phyloP scores from a whole-genome alignment of 2,113 vertebrate genomes.

The Chamaetylas fuelleborni region DNA sequence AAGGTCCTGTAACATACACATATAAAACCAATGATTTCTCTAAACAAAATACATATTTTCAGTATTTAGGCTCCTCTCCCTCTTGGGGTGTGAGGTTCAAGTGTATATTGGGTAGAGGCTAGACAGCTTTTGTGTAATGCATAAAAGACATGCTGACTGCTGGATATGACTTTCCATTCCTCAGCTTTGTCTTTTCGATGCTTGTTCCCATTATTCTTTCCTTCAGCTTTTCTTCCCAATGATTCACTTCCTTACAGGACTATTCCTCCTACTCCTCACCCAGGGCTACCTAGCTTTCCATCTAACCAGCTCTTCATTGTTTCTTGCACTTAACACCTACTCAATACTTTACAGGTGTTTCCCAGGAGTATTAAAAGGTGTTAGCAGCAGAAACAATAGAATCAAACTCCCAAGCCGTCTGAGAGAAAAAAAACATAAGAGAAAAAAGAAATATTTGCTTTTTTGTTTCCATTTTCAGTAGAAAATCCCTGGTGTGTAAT shows the following conservation, averaged over 20 bases:
- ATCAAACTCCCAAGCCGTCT: not conserved
- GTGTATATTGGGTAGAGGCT: not conserved
- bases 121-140: not conserved
- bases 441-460: not conserved
- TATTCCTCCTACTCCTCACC: not conserved
- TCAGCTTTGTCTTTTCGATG: not conserved
- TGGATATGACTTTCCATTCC: not conserved
- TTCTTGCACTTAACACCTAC: constrained; percentile 33
- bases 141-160: not conserved
- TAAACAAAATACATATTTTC: not conserved
- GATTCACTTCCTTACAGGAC: constrained; percentile 15
- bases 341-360: constrained; percentile 36
- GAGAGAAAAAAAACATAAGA: not conserved
- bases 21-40: not conserved
- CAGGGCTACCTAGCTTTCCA: not conserved
- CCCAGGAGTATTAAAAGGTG: constrained; percentile 36
- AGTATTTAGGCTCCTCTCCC: not conserved
- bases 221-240: not conserved
- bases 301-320: not conserved
- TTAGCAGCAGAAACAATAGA: constrained; percentile 17
- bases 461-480: constrained; percentile 5
- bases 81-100: not conserved
- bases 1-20: not conserved
- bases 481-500: not conserved
- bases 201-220: not conserved